Conservation (phyloP, 2,888 invertebrate species). For the Tachina lurida region DNA sequence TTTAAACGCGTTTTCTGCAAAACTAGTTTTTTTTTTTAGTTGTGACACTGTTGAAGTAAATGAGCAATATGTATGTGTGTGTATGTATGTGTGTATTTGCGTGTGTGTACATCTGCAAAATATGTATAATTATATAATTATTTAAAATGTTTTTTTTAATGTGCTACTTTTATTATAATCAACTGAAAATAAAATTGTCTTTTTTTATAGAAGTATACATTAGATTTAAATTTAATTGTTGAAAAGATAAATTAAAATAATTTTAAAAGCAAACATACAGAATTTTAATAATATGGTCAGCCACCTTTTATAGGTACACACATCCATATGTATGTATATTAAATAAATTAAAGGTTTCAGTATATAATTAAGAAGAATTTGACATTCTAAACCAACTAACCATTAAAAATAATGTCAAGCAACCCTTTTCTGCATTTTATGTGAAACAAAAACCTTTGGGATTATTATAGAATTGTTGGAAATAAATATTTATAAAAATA, state of each 20-base stretch:
- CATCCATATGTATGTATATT: neutral
- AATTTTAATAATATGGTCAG: slow-evolving; percentile 3
- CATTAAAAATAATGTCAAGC: neutral
- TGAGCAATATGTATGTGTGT: too few species aligned
- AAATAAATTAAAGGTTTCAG: neutral
- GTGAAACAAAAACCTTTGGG: too few species aligned
- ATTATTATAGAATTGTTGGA: too few species aligned
- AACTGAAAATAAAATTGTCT: neutral
- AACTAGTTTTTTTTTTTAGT: too few species aligned
- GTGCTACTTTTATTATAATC: neutral
- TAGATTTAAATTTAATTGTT: neutral
- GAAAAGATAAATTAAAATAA: neutral
- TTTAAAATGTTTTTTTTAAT: neutral
- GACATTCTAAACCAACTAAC: neutral
- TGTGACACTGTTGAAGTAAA: too few species aligned
- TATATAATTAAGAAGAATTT: neutral
- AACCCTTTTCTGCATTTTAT: too few species aligned
- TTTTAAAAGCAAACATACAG: neutral
- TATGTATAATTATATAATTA: too few species aligned
- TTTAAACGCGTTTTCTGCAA: too few species aligned
- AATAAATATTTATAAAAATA: too few species aligned
- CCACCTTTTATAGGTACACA: neutral
- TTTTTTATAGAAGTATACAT: neutral
- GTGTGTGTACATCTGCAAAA: too few species aligned
- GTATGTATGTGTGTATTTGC: too few species aligned